Conservation (phyloP, 2,797 vertebrate genomes). For the Sebastolobus alascanus region DNA sequence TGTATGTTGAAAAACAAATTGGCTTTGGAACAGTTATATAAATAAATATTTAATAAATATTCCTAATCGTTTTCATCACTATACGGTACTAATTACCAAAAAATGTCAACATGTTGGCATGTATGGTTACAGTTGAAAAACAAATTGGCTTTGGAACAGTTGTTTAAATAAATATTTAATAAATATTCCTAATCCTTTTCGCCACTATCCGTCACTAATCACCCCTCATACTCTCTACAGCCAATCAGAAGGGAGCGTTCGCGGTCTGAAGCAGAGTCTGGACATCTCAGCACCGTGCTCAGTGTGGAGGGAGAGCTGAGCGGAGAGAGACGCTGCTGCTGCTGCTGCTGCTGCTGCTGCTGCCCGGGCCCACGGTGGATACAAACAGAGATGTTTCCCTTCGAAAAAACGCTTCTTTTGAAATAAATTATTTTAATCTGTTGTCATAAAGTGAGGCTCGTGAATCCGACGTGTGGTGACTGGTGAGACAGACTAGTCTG, state of each 20-base stretch:
- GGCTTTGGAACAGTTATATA: not conserved
- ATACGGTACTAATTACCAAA: too few species aligned
- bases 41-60: not conserved
- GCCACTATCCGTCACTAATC: conserved; percentile 23
- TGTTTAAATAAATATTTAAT: not conserved
- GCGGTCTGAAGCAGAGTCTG: conserved; percentile 9
- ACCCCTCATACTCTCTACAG: not conserved
- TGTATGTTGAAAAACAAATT: too few species aligned
- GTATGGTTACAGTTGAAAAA: too few species aligned
- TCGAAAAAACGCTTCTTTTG: not conserved
- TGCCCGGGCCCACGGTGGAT: not conserved
- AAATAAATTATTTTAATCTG: fast-evolving
- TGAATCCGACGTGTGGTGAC: not conserved
- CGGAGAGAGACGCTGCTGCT: not conserved
- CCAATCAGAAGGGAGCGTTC: conserved; percentile 52
- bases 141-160: not conserved
- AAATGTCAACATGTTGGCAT: too few species aligned
- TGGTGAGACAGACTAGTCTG: not conserved
- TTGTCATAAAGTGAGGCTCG: fast-evolving
- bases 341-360: not conserved
- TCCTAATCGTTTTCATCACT: not conserved
- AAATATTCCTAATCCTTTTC: not conserved
- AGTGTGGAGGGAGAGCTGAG: not conserved
- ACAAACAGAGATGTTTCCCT: conserved; percentile 1
- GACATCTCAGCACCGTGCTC: not conserved